Evolutionary conservation across 2,888 invertebrate genomes (phyloP), one percentile per base, ranked within the genome.

Genomic region (Elegia similella): DNA sequence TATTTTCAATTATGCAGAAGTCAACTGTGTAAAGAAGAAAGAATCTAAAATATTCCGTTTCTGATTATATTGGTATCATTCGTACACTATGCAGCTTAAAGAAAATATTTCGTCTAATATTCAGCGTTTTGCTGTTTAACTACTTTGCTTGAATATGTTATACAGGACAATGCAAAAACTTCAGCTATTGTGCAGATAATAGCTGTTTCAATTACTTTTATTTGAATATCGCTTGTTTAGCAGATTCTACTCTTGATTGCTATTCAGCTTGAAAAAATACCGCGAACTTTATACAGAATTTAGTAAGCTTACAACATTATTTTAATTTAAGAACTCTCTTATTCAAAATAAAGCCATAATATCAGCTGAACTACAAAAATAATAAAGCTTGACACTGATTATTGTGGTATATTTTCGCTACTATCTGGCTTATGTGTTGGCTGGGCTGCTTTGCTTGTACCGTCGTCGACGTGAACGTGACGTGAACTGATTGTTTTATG

Each of bases 301-400:
- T 53, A 53, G 15, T 38, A 52, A 52, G 52, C 52, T 52, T 52
- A 52, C 38, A 34, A 38, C 32, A 38, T 52, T 52, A 52, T 53
- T 53, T 17, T 53, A 53, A 42, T 53, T 42, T 42, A 53, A 53
- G n/a, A 52, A 34, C 52, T 44, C 44, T 52, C 38, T 52, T 52
- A 52, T 52, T 52, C 52, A 52, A 34, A 52, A 52, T 52, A 52
- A 52, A 34, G 52, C 52, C 38, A 52, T 52, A 17, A 53, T n/a
- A 7, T 53, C 42, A 53, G 53, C 53, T 53, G 53, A 16, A 53
- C 10, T 53, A 53, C 42, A 53, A 53, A 53, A 23, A n/a, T 42
- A 54, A 54, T 54, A 43, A 54, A 54, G 43, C 54, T 43, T 54
- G 42, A 42, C 42, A 54, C 42, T 23, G 54, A 1, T 54, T 43